Evolutionary conservation across 2,888 invertebrate species (phyloP), one percentile per base, ranked within the genome.

Genomic region (Volucella inflata): DNA sequence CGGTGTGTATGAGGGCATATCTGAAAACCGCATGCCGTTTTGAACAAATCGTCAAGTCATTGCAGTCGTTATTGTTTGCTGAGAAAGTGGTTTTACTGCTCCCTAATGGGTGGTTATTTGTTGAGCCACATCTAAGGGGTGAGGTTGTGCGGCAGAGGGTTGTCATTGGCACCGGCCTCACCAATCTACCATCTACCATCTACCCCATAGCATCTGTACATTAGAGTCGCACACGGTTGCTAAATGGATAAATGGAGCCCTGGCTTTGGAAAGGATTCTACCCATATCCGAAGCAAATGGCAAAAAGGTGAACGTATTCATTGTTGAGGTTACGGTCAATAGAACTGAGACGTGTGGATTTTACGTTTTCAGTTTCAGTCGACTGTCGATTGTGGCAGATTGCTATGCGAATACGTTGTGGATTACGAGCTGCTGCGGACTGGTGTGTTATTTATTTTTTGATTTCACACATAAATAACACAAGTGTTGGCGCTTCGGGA

Each of bases 381-480:
- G 30, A 30, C 30, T 30, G 30, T 30, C 30, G 4, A 30, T 30
- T 30, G 30, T 30, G 30, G 53, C 14, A 30, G 55, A 55, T 64
- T 71, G 55, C 42, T 10, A 16, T 42, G 30, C 42, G 21, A 8
- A 36, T 14, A 21, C 16, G 11, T 50, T 30, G 30, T 6, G 30
- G 30, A 30, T 6, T 30, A 16, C 38, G 62, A 38, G 17, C 14
- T 65, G 44, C 38, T 62, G 11, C 42, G 70, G 67, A 57, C 84
- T 85, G 80, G 80, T 76, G 57, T 76, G 55, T 71, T 85, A 85
- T 85, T 85, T 76, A 85, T 80, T 80, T 67, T 85, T 85, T 80
- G 80, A 85, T 85, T 85, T 85, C 84, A 80, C 84, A 85, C 84
- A 80, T 85, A 85, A 85, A 80, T 80, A 60, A 84, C 48, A 50